Percentiles rank a stretch among this genome's conserved stretches.
Conservation (phyloP, 2,888 invertebrate genomes). For the Meiosimyza decipiens region DNA sequence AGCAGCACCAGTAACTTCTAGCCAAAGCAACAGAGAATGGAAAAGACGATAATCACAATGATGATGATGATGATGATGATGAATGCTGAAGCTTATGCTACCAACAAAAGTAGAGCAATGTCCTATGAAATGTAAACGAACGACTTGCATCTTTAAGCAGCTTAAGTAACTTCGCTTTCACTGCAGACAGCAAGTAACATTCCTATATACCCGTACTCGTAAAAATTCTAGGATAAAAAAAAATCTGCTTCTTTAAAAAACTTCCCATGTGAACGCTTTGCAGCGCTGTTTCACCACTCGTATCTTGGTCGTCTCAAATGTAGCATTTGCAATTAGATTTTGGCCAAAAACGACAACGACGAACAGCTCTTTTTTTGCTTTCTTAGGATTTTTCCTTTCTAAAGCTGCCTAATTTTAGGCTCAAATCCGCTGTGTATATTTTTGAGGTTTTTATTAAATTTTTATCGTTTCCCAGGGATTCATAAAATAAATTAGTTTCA, state of each 20-base stretch:
- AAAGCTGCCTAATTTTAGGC: slow-evolving; percentile 12
- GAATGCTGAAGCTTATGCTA: neutral
- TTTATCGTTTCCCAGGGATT: slow-evolving; percentile 21
- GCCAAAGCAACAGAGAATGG: no score
- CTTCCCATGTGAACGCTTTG: slow-evolving; percentile 16
- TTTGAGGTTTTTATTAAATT: slow-evolving; percentile 25
- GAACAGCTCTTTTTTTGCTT: neutral
- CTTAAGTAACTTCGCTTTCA: neutral
- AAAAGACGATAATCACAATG: neutral
- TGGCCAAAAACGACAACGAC: neutral
- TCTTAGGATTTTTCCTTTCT: no score
- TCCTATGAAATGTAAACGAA: no score
- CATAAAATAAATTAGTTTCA: slow-evolving; percentile 23
- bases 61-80: neutral
- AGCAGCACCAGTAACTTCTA: neutral
- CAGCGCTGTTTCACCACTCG: neutral
- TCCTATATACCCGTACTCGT: neutral
- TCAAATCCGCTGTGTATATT: neutral
- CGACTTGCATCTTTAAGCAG: no score
- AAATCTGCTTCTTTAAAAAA: neutral
- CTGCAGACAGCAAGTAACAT: neutral
- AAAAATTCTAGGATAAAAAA: neutral
- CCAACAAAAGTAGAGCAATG: slow-evolving; percentile 5
- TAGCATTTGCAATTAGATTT: slow-evolving; percentile 15
- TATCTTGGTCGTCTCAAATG: neutral